phyloP scores from a whole-genome alignment of 2,888 invertebrate species.

The Laspeyria flexula region DNA sequence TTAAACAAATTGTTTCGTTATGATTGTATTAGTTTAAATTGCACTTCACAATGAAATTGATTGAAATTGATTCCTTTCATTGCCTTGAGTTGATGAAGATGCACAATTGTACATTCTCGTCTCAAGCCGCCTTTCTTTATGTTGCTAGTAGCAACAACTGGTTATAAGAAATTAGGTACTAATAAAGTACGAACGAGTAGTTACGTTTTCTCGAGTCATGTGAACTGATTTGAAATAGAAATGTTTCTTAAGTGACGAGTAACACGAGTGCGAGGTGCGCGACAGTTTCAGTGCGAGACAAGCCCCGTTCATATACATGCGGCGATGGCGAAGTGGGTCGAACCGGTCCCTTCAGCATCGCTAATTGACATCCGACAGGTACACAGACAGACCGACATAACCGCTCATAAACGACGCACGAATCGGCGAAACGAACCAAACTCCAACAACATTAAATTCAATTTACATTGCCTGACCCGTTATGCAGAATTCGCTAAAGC shows the following conservation, averaged over 20 bases:
- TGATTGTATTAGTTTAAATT: not conserved
- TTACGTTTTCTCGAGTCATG: conserved; percentile 32
- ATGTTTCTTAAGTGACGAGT: conserved; percentile 48
- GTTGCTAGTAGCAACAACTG: conserved; percentile 10
- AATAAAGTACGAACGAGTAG: conserved; percentile 16
- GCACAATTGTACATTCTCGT: not conserved
- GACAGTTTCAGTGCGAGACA: conserved; percentile 52
- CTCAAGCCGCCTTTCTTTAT: conserved; percentile 3
- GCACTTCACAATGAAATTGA: not conserved
- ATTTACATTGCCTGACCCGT: conserved; percentile 51
- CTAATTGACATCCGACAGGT: conserved; percentile 80
- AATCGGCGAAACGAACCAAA: conserved; percentile 53
- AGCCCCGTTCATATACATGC: conserved; percentile 63
- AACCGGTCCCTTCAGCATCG: conserved; percentile 70
- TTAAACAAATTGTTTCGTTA: not conserved
- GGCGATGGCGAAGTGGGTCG: conserved; percentile 57
- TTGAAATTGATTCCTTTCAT: not conserved
- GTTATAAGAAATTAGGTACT: conserved; percentile 20
- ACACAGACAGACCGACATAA: conserved; percentile 49
- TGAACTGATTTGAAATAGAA: conserved; percentile 48
- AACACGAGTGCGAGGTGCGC: conserved; percentile 53
- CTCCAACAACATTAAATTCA: conserved; percentile 56
- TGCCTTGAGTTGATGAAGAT: not conserved
- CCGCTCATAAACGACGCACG: conserved; percentile 49
- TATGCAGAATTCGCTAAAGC: conserved; percentile 66